Base-by-base conservation (phyloP, 2,888 invertebrate genomes). In the Dexiosoma caninum region DNA sequence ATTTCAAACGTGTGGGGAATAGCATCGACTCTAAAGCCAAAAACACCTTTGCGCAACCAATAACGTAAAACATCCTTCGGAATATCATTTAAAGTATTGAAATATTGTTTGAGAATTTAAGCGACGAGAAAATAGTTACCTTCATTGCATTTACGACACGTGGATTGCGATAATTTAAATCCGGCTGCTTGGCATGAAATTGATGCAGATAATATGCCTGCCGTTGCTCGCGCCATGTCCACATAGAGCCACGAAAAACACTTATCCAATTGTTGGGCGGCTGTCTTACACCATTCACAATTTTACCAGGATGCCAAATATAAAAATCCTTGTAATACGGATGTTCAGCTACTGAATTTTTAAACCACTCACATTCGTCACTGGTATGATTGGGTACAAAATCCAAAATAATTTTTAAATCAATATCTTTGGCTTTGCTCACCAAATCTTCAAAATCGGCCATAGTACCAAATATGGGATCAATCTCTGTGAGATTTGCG, bases 341-440 rank as follows among this genome's bases (percentile, higher is more conserved):
- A 62, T 92, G 92, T 1, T 90, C 89, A 0, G 91, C 90, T 2
- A 93, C 91, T 0, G 97, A 97, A 67, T 93, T 91, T 23, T 89
- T 87, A 89, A 98, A 98, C 95, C 98, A 98, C 1, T 93, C 92
- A 57, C 96, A 95, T 83, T 95, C 91, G 59, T 94, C 93, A 82
- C 96, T 96, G 0, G 95, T 92, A 82, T n/a, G n/a, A n/a, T n/a
- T n/a, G n/a, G n/a, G n/a, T n/a, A n/a, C n/a, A n/a, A n/a, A n/a
- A n/a, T n/a, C n/a, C n/a, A n/a, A n/a, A n/a, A n/a, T n/a, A n/a
- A n/a, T n/a, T n/a, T n/a, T n/a, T n/a, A n/a, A n/a, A 5, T 92
- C 91, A 44, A 92, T 83, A 77, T 91, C 90, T 46, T 91, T 91
- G 2, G 93, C 92, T 85, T 91, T 92, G 44, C 87, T 89, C 2